These are phyloP conservation scores for Suricata suricatta DNA, from an alignment of 2,113 vertebrate species.

Conservation along the genomic window DNA sequence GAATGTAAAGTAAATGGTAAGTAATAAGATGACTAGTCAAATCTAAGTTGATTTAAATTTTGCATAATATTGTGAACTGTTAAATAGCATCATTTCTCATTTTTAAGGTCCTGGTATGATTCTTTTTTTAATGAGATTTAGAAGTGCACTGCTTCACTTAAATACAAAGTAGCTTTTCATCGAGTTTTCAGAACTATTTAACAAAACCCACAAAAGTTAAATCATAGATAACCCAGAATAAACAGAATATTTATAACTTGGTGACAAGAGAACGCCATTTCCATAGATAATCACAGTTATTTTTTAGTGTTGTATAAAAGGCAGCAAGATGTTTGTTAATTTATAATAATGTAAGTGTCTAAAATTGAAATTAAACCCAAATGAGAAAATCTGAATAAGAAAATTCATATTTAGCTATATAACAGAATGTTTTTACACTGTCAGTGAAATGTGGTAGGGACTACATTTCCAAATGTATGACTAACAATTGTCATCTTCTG, in stretches of 20 bases:
- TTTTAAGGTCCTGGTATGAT: neutral
- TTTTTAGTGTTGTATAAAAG: conserved; percentile 64
- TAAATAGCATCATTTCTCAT: neutral
- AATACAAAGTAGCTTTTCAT: conserved; percentile 26
- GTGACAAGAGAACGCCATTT: conserved; percentile 56
- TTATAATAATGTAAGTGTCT: conserved; percentile 66
- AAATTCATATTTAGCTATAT: conserved; percentile 66
- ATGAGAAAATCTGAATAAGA: conserved; percentile 76
- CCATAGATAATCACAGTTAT: conserved; percentile 48
- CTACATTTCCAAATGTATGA: conserved; percentile 71
- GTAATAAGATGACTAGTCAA: conserved; percentile 25
- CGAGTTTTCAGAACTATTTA: conserved; percentile 48
- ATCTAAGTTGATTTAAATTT: conserved; percentile 38
- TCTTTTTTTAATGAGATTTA: conserved; percentile 5
- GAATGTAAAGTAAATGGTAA: neutral
- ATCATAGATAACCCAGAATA: conserved; percentile 57
- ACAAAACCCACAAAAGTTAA: conserved; percentile 36
- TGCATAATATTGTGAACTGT: neutral
- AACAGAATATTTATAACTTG: conserved; percentile 69
- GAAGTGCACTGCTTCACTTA: neutral
- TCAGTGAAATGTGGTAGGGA: conserved; percentile 68
- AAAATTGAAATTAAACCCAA: conserved; percentile 69
- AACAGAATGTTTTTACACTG: conserved; percentile 69
- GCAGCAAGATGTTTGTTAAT: conserved; percentile 72
- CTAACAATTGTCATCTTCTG: conserved; percentile 68